These are phyloP conservation scores for Falco biarmicus DNA, from an alignment of 2,797 vertebrate genomes.

Conservation along the genomic window DNA sequence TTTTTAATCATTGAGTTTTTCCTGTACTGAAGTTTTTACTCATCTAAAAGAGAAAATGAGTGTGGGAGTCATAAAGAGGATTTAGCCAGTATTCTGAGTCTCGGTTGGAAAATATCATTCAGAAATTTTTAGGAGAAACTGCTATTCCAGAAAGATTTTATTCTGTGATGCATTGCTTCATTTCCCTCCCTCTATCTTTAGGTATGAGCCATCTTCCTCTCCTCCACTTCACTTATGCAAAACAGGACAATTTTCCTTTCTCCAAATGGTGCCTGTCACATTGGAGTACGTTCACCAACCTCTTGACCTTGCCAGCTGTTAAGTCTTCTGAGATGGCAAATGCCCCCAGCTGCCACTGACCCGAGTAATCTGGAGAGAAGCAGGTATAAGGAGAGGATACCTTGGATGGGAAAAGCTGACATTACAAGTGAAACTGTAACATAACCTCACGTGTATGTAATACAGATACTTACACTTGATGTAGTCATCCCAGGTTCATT, in stretches of 20 bases:
- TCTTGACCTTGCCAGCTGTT: neutral
- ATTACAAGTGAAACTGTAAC: neutral
- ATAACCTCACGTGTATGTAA: neutral
- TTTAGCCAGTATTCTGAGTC: neutral
- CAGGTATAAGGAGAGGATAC: neutral
- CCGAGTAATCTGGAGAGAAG: neutral
- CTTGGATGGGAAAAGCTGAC: neutral
- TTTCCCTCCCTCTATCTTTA: neutral
- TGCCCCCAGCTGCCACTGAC: neutral
- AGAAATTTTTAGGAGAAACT: conserved; percentile 17
- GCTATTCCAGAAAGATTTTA: conserved; percentile 25
- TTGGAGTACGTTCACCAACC: neutral
- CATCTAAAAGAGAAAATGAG: neutral
- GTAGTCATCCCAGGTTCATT: neutral
- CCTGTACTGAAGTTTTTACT: conserved; percentile 23
- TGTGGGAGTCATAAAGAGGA: neutral
- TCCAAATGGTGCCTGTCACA: neutral
- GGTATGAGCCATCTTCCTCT: neutral
- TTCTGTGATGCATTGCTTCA: neutral
- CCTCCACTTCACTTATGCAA: neutral
- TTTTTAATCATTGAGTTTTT: conserved; percentile 49
- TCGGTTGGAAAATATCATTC: neutral
- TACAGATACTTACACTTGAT: neutral
- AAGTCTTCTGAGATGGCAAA: neutral
- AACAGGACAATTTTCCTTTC: neutral